Evolutionary conservation across 2,888 invertebrate genomes (phyloP).

Genomic region (Athalia circularis): DNA sequence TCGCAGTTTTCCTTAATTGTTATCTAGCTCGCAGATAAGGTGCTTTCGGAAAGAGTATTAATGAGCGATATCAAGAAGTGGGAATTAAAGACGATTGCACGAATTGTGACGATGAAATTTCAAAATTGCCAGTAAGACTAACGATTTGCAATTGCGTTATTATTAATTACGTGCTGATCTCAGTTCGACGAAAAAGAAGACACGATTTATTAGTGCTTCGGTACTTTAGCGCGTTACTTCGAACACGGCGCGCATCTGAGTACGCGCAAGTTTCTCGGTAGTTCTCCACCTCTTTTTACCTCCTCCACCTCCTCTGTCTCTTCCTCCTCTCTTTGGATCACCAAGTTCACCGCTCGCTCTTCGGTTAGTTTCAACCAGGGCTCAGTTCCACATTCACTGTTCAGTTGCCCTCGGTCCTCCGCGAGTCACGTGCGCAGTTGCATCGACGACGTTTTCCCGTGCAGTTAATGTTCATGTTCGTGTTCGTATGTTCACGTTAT

Average conservation of each 20-base stretch:
- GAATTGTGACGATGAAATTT: too few species aligned
- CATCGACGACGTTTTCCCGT: not conserved
- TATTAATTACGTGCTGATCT: too few species aligned
- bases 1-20: too few species aligned
- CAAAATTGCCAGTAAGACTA: too few species aligned
- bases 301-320: not conserved
- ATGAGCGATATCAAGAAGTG: too few species aligned
- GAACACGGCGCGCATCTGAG: not conserved
- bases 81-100: too few species aligned
- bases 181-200: not conserved
- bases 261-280: slow-evolving; percentile 11
- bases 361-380: not conserved
- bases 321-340: not conserved
- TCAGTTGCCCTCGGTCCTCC: slow-evolving; percentile 15
- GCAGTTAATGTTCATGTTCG: too few species aligned
- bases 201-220: not conserved
- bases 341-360: slow-evolving; percentile 16
- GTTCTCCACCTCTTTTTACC: not conserved
- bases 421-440: not conserved
- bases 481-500: too few species aligned
- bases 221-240: not conserved
- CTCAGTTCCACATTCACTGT: not conserved
- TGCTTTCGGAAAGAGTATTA: too few species aligned
- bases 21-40: too few species aligned
- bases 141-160: too few species aligned